Evolutionary conservation across 2,888 invertebrate genomes (phyloP), one percentile per base, ranked within the genome.

Genomic region (Lasioglossum leucozonium): DNA sequence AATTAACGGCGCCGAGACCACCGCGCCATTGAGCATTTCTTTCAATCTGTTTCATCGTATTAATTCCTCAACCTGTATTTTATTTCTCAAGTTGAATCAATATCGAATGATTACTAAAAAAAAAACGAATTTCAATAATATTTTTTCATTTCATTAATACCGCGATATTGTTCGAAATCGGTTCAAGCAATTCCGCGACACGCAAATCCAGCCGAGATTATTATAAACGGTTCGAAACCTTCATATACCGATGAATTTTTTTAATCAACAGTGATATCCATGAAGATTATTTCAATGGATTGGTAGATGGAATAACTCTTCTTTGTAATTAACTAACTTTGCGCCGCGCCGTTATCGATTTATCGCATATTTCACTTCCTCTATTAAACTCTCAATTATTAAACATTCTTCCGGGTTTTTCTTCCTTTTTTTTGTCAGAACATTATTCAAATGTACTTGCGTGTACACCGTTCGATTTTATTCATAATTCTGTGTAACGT

Each of bases 1-100:
- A 65, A 82, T 73, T 73, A 82, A 73, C 79, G 51, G n/a, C 47
- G 62, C 72, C 4, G 11, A n/a, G 10, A n/a, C 37, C 30, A n/a
- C 72, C 47, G 16, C 0, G 22, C 62, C 47, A 55, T 4, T 16
- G 3, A n/a, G 51, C n/a, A 51, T 67, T 67, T 67, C 74, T 75
- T 74, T 69, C 74, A 18, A 55, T 74, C 47, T 51, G 16, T 22
- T 51, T 67, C 4, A 13, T 26, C 26, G 5, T 5, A 58, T n/a
- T 58, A 13, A 58, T 26, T 26, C 11, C 26, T 26, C 58, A 2
- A n/a, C 6, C 22, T 22, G 8, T 3, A 10, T 22, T 22, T 5
- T 22, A 10, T 2, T 51, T 2, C 10, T n/a, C n/a, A 26, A 26
- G 26, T 5, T 16, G 1, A 13, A 5, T 58, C 47, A 5, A 22